Percentiles rank a stretch among this genome's conserved stretches.
Evolutionary conservation across 2,797 vertebrate species (phyloP).

Genomic region (Lutjanus campechanus): DNA sequence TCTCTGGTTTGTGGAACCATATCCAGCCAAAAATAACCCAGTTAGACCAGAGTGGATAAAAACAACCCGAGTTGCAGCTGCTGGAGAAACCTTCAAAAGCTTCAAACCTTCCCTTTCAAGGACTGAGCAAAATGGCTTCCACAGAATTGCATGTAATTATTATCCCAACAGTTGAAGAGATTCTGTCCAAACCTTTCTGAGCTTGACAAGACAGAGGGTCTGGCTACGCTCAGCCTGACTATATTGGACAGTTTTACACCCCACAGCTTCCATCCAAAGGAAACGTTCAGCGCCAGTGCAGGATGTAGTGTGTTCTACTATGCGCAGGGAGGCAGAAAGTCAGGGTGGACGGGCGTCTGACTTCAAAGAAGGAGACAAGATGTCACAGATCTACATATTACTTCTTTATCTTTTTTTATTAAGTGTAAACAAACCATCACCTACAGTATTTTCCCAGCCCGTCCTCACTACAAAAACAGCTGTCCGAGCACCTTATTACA

Average conservation of each 20-base stretch:
- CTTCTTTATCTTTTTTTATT: neutral
- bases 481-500: too few species aligned
- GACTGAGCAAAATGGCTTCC: neutral
- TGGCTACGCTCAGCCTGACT: neutral
- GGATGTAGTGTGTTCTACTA: neutral
- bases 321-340: too few species aligned
- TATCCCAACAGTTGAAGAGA: neutral
- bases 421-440: neutral
- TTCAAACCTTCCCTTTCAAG: neutral
- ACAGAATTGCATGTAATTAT: neutral
- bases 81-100: neutral
- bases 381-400: neutral
- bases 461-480: too few species aligned
- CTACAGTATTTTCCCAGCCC: too few species aligned
- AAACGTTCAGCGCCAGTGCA: neutral
- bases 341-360: too few species aligned
- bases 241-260: neutral
- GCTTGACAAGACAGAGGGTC: neutral
- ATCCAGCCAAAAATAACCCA: too few species aligned
- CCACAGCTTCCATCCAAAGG: neutral
- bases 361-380: too few species aligned
- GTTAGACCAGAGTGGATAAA: neutral
- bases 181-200: neutral
- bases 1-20: neutral
- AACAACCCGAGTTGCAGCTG: neutral